phyloP scores from a whole-genome alignment of 2,797 vertebrate genomes.

The Ataeniobius toweri region DNA sequence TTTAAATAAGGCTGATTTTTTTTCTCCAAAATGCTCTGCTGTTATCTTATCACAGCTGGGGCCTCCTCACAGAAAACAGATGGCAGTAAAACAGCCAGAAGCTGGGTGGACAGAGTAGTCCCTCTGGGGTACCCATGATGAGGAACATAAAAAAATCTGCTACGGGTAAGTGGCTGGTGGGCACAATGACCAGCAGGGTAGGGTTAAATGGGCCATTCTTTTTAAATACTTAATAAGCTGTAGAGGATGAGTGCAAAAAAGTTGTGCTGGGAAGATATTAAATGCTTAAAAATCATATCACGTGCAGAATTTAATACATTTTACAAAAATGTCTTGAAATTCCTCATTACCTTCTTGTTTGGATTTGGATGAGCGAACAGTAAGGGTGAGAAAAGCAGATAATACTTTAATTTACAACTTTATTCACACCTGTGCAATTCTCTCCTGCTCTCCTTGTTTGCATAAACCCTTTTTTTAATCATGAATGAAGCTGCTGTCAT shows the following conservation, averaged over 20 bases:
- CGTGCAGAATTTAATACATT: neutral
- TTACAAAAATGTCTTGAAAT: too few species aligned
- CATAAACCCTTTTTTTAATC: neutral
- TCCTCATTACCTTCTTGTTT: neutral
- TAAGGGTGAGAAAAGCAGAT: neutral
- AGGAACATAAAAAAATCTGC: conserved; percentile 40
- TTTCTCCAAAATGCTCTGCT: conserved; percentile 48
- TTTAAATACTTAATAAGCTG: conserved; percentile 3
- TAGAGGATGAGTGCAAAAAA: conserved; percentile 5
- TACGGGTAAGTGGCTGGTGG: conserved; percentile 26
- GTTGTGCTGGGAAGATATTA: neutral
- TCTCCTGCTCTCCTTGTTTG: neutral
- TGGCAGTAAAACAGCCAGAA: conserved; percentile 61
- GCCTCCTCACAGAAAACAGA: conserved; percentile 63
- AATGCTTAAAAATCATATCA: neutral
- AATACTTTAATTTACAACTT: neutral
- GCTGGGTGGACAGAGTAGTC: conserved; percentile 40
- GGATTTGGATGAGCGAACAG: neutral
- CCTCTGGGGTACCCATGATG: conserved; percentile 38
- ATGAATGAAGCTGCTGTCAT: neutral
- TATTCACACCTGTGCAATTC: neutral
- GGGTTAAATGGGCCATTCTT: conserved; percentile 23
- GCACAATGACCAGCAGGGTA: conserved; percentile 37
- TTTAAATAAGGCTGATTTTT: conserved; percentile 54
- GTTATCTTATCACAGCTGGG: conserved; percentile 56